Evolutionary conservation across 2,797 vertebrate species (phyloP).

Genomic region (Trachurus trachurus): DNA sequence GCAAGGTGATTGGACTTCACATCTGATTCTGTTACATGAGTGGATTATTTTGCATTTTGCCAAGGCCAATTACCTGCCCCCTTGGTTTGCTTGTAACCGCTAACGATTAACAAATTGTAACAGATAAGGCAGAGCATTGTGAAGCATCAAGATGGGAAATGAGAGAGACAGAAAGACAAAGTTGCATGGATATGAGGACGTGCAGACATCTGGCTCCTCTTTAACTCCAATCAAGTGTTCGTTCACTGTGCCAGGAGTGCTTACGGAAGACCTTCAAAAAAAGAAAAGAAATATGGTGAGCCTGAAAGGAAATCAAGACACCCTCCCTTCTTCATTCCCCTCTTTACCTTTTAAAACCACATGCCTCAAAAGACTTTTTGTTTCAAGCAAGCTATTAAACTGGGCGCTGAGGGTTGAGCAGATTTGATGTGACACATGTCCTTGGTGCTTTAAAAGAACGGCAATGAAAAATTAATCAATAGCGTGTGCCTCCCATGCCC

Average conservation of each 20-base stretch:
- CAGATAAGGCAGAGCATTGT: slow-evolving; percentile 37
- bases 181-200: slow-evolving; percentile 52
- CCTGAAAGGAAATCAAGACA: slow-evolving; percentile 75
- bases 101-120: slow-evolving; percentile 33
- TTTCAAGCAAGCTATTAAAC: slow-evolving; percentile 81
- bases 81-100: slow-evolving; percentile 16
- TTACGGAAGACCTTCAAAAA: slow-evolving; percentile 62
- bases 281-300: slow-evolving; percentile 51
- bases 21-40: slow-evolving; percentile 30
- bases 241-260: slow-evolving; percentile 55
- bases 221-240: slow-evolving; percentile 66
- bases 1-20: slow-evolving; percentile 40
- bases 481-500: slow-evolving; percentile 70
- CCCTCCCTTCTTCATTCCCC: slow-evolving; percentile 49
- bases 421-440: slow-evolving; percentile 84
- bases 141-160: slow-evolving; percentile 43
- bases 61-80: slow-evolving; percentile 32
- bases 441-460: slow-evolving; percentile 84
- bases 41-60: slow-evolving; percentile 36
- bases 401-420: slow-evolving; percentile 65
- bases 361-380: slow-evolving; percentile 77
- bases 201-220: slow-evolving; percentile 61
- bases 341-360: slow-evolving; percentile 72
- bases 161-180: slow-evolving; percentile 38
- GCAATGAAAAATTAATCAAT: slow-evolving; percentile 83